Evolutionary conservation across 53 echinoderm and acorn worm species (phyloP).

Genomic region (Mesocentrotus franciscanus): DNA sequence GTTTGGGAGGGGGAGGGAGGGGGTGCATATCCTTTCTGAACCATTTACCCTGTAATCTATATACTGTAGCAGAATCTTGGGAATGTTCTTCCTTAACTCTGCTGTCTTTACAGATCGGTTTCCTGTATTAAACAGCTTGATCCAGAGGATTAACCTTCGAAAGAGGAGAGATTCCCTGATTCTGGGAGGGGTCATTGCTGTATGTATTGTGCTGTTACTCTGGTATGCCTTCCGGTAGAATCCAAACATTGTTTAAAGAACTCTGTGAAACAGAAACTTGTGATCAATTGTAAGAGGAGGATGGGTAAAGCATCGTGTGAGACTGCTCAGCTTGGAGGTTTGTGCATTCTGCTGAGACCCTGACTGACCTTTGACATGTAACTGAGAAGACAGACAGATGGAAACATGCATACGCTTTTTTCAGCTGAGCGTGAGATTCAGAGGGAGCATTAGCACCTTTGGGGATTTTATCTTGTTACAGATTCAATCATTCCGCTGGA

Average conservation of each 20-base stretch:
- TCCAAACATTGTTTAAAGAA: neutral
- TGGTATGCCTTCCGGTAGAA: conserved; percentile 88
- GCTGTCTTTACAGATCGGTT: conserved; percentile 83
- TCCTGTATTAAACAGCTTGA: conserved; percentile 93
- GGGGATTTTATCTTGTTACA: neutral
- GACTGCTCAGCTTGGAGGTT: neutral
- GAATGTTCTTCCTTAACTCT: conserved; percentile 5
- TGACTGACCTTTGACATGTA: neutral
- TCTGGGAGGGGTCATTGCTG: conserved; percentile 93
- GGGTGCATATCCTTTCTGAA: neutral
- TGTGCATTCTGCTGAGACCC: neutral
- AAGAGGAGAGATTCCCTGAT: conserved; percentile 96
- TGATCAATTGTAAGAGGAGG: neutral
- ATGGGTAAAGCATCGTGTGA: neutral
- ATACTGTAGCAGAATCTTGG: no score
- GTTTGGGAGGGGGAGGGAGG: no score
- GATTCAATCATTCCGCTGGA: neutral
- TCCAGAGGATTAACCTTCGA: conserved; percentile 94
- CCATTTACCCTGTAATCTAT: neutral
- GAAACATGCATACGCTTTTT: neutral
- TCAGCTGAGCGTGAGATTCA: neutral
- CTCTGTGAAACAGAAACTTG: neutral
- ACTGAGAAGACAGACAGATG: neutral
- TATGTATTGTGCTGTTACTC: conserved; percentile 86
- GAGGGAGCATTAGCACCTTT: neutral